phyloP scores from a whole-genome alignment of 2,888 invertebrate species.

The Nematopogon swammerdamellus region DNA sequence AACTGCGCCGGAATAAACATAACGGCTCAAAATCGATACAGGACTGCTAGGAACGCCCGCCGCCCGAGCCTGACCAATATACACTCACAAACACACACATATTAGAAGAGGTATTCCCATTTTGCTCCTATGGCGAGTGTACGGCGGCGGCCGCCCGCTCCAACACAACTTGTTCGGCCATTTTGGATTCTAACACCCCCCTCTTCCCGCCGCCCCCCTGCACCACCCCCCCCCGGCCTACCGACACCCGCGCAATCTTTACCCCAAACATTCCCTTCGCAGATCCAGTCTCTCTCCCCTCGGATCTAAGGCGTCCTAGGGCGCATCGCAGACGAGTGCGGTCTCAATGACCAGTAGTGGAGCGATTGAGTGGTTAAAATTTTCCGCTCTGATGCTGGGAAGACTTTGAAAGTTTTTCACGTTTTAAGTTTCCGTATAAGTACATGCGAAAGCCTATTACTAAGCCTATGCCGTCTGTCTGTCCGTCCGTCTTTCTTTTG shows the following conservation, averaged over 20 bases:
- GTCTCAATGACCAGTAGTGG: too few relatives aligned
- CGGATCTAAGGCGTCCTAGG: conserved; percentile 36
- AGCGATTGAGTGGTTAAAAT: too few relatives aligned
- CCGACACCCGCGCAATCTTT: conserved; percentile 45
- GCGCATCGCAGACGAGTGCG: too few relatives aligned
- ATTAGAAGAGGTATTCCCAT: conserved; percentile 44
- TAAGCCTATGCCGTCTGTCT: too few relatives aligned
- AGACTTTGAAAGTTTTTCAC: too few relatives aligned
- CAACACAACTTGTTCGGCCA: conserved; percentile 28
- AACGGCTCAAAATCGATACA: conserved; percentile 28
- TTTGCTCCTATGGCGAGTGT: conserved; percentile 52
- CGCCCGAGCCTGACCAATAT: conserved; percentile 49
- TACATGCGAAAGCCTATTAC: too few relatives aligned
- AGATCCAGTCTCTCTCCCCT: conserved; percentile 19
- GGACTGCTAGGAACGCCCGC: conserved; percentile 19
- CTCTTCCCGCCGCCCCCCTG: conserved; percentile 12
- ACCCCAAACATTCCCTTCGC: conserved; percentile 38
- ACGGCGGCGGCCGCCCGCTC: conserved; percentile 13
- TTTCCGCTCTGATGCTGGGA: too few relatives aligned
- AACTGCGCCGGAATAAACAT: too few relatives aligned
- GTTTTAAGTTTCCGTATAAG: too few relatives aligned
- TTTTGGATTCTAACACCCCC: conserved; percentile 34
- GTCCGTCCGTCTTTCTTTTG: too few relatives aligned
- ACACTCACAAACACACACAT: conserved; percentile 26
- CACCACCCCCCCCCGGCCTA: conserved; percentile 25